These are phyloP conservation scores for Tolypeutes matacus DNA, from an alignment of 2,797 vertebrate species.

Conservation along the genomic window DNA sequence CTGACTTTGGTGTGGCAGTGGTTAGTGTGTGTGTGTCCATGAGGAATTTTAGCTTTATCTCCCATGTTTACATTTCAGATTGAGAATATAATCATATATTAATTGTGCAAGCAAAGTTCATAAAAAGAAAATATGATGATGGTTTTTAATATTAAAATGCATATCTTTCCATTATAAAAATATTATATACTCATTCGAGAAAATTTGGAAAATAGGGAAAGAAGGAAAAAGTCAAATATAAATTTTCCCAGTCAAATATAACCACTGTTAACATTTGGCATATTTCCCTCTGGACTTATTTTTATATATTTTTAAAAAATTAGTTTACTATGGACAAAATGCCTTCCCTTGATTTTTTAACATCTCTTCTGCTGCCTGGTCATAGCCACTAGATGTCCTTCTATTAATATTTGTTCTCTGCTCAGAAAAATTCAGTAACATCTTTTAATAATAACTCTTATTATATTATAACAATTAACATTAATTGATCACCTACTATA, in stretches of 20 bases:
- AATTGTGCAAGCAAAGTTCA: background rate
- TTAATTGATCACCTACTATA: background rate
- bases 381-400: background rate
- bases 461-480: background rate
- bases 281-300: background rate
- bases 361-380: background rate
- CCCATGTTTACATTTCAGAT: background rate
- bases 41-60: background rate
- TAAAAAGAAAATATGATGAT: background rate
- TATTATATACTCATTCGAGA: background rate
- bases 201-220: background rate
- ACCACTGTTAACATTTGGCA: background rate
- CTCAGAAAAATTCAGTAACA: background rate
- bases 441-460: background rate
- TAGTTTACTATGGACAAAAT: background rate
- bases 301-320: background rate
- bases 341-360: background rate
- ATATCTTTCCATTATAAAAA: background rate
- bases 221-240: background rate
- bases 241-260: background rate
- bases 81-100: background rate
- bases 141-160: background rate
- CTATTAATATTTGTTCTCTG: background rate
- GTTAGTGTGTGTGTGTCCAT: background rate
- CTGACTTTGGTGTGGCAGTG: background rate